Evolutionary conservation across 2,113 vertebrate species (phyloP), one percentile per base, ranked within the genome.

Genomic region (Climacteris rufus): DNA sequence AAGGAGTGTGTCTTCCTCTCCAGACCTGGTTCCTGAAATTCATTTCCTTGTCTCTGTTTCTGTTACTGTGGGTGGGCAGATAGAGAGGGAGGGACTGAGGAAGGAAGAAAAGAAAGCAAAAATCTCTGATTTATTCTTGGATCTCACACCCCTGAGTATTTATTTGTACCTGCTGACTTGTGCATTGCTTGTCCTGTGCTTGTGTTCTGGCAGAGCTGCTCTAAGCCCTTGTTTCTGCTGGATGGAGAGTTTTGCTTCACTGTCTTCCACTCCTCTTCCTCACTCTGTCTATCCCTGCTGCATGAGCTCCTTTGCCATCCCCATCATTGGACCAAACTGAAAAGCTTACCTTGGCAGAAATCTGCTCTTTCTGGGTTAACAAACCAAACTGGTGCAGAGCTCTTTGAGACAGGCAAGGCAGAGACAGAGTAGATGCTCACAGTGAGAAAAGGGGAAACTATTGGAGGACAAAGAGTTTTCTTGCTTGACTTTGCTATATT

Each of bases 71-170:
- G 37, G 50, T 83, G 59, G 54, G 50, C 1, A 23, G 59, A 72
- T 21, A 57, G 40, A 47, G 35, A 80, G 44, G 65, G 74, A 78
- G 72, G 59, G 37, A n/a, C n/a, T n/a, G n/a, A 87, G 86, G 83
- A 93, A 90, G 93, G 68, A 93, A 80, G 52, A 64, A 94, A 95
- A 72, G 95, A 92, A 96, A 93, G 88, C 75, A 95, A 83, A 94
- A 90, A n/a, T 45, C 57, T 79, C 89, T 81, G 82, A 5, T 93
- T 90, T 88, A 69, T 74, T 95, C 63, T 74, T 83, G 63, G 63
- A 77, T 88, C 53, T 92, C 79, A 42, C 40, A 79, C n/a, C 42
- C 66, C 24, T 5, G 5, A 70, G 27, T 31, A 61, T 93, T 79
- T 81, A 66, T 78, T 77, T 21, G 28, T 90, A 92, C 68, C 94